Evolutionary conservation across 2,888 invertebrate species (phyloP).

Genomic region (Chaetogeoica ovagalla): DNA sequence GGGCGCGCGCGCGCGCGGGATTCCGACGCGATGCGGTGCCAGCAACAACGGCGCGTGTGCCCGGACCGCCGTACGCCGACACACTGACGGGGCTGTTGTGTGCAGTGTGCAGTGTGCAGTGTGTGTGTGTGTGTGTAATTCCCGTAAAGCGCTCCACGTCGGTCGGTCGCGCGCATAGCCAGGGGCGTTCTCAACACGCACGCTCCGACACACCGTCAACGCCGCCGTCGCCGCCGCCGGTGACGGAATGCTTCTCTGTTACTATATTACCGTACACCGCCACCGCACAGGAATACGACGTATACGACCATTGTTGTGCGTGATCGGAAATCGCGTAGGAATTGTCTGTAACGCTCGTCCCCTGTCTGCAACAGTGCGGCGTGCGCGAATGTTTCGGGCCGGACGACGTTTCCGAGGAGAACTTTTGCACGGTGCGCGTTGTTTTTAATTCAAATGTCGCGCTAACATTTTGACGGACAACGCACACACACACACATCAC

Average conservation of each 20-base stretch:
- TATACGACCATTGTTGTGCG: neutral
- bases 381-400: too few relatives aligned
- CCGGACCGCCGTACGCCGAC: conserved; percentile 44
- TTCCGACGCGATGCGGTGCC: neutral
- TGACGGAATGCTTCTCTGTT: neutral
- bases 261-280: neutral
- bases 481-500: too few relatives aligned
- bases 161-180: neutral
- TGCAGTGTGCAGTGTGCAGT: conserved; percentile 14
- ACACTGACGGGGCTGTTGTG: conserved; percentile 40
- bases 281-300: too few relatives aligned
- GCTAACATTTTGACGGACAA: too few relatives aligned
- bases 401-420: too few relatives aligned
- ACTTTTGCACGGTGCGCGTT: too few relatives aligned
- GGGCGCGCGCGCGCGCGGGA: neutral
- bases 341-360: too few relatives aligned
- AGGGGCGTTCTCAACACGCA: conserved; percentile 32
- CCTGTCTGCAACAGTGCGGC: too few relatives aligned
- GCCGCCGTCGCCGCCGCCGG: neutral
- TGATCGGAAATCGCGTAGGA: neutral
- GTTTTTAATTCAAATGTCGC: too few relatives aligned
- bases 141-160: conserved; percentile 38
- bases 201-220: conserved; percentile 17
- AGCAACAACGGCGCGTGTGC: conserved; percentile 10
- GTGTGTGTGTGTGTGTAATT: conserved; percentile 12